A percentile compares a stretch with the other conserved stretches of the same genome.
Conservation (phyloP, 30 jellyfish, hydroid and myxozoan species). For the Hydractinia symbiolongicarpus region DNA sequence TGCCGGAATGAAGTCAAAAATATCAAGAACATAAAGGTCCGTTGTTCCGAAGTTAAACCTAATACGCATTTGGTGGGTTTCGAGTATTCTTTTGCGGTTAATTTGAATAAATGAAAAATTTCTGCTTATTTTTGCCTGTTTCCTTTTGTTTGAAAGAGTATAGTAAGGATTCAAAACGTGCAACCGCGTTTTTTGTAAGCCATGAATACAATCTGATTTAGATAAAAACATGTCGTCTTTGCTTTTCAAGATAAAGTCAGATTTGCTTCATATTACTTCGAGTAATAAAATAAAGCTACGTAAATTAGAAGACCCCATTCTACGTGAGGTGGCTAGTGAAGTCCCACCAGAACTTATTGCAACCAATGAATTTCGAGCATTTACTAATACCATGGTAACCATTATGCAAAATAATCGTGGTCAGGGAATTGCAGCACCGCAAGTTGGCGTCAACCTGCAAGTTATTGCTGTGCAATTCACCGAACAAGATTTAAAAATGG, state of each 20-base stretch:
- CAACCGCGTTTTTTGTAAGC: too few species aligned
- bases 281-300: constrained; percentile 19
- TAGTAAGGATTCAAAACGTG: too few species aligned
- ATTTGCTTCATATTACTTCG: background rate
- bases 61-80: too few species aligned
- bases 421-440: constrained; percentile 39
- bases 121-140: too few species aligned
- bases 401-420: constrained; percentile 24
- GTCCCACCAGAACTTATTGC: constrained; percentile 11
- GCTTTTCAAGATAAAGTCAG: constrained; percentile 12
- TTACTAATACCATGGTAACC: background rate
- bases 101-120: too few species aligned
- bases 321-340: constrained; percentile 23
- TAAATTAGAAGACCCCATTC: constrained; percentile 25
- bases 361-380: constrained; percentile 13
- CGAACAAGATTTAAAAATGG: constrained; percentile 10
- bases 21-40: too few species aligned
- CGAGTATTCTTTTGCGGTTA: too few species aligned
- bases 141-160: too few species aligned
- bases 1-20: too few species aligned
- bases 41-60: too few species aligned
- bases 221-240: background rate
- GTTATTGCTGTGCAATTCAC: constrained; percentile 30
- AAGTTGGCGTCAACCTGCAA: constrained; percentile 26
- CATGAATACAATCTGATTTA: too few species aligned